Base-by-base conservation (phyloP, 2,888 invertebrate genomes). In the Pachliopta kotzebuea region DNA sequence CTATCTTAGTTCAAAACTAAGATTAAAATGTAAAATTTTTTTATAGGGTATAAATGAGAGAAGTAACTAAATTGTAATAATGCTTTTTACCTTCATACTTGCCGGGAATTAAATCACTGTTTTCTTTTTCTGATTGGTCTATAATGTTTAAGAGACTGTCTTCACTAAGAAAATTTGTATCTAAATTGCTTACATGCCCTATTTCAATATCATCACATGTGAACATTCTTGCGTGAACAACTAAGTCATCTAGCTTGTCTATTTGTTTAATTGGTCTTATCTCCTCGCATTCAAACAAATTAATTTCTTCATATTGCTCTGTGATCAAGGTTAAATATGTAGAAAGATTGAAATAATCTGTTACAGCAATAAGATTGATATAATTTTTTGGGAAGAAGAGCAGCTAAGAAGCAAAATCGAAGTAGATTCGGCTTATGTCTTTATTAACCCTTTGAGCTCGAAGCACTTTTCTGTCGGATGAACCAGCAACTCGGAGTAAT, bases 41-140 rank as follows among this genome's bases (percentile, higher is more conserved):
- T 37, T 37, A 14, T 0, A 37, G 14, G 37, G 14, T 14, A 11
- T 11, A 14, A 11, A 37, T 26, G 14, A 37, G 37, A n/a, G 9
- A n/a, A 49, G 20, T 49, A 49, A 50, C 21, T 50, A 50, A 21
- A 50, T 14, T 21, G 4, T n/a, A 45, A 45, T 45, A 8, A 37
- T 6, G 7, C 18, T 45, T 45, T 20, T n/a, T 78, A 95, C 96
- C 96, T 94, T 97, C 97, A 91, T 97, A 97, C 75, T 94, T 93
- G 11, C 95, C 95, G 52, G 95, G 91, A 62, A 96, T 81, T 60
- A 97, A 88, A 87, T 97, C 97, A 14, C 96, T 95, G 75, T 96
- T 94, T 68, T 90, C 91, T 56, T 92, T 86, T 73, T 95, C 95
- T 24, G 94, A 94, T 50, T 81, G 63, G 75, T 91, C 85, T 26